Base-by-base conservation (phyloP, 2,113 vertebrate species). In the Apistogramma diplotaenia region DNA sequence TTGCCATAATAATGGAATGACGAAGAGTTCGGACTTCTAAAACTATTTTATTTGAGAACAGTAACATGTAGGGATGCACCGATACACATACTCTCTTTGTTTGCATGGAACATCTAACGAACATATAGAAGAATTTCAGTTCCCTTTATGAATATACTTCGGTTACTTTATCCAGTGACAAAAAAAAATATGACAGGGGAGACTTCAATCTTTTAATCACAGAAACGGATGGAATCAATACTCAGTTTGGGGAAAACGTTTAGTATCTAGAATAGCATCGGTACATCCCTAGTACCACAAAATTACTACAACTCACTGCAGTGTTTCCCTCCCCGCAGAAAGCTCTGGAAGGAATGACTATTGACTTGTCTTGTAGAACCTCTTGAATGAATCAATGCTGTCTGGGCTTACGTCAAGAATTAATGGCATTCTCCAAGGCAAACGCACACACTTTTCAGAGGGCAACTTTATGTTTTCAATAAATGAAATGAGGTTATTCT, bases 311-410 rank as follows among this genome's bases (percentile, higher is more conserved):
- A 75, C 74, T 83, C 85, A 74, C 85, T 87, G 88, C 88, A 74
- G 86, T 37, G 31, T 73, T 88, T 78, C 71, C 56, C 65, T 82
- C 75, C 58, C 70, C 58, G 87, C 81, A 90, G 85, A 89, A 87
- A 85, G 79, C 55, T 86, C 90, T 59, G 79, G 91, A 85, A 89
- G 82, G 83, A 93, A 92, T 60, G 83, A 83, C 84, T 89, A 90
- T 89, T 23, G 86, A 91, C 91, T 89, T 10, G 27, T 87, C 86
- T 82, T 84, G 65, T 88, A 78, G 87, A 85, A 89, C 84, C 84
- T 85, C 89, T 89, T 86, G 88, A 93, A 93, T 85, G 77, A 90
- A 89, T 92, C 87, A 91, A 91, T 88, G 87, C 83, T 61, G 87
- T 84, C 89, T 92, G 92, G 91, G 89, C 89, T 92, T 83, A 91